Conservation (phyloP, 2,797 vertebrate genomes). For the Eospalax fontanierii region DNA sequence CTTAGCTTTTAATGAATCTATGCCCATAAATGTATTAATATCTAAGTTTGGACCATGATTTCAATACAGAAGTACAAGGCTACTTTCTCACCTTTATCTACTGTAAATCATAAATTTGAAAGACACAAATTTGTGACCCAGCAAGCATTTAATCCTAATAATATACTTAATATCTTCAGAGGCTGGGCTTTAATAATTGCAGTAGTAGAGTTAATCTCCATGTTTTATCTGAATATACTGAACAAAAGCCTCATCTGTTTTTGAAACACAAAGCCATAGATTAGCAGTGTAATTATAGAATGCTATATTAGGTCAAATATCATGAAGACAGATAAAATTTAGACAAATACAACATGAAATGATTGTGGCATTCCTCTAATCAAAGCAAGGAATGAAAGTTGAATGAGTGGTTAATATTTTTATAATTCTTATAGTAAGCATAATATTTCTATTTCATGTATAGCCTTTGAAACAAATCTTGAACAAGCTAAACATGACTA, state of each 20-base stretch:
- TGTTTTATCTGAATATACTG: conserved; percentile 49
- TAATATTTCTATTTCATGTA: not conserved
- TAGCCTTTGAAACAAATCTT: not conserved
- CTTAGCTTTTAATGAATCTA: conserved; percentile 19
- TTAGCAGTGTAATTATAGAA: not conserved
- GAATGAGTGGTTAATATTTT: not conserved
- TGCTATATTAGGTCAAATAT: not conserved
- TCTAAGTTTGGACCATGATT: not conserved
- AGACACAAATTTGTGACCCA: conserved; percentile 38
- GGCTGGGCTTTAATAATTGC: not conserved
- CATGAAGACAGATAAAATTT: not conserved
- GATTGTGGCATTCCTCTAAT: not conserved
- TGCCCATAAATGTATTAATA: not conserved
- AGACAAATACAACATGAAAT: not conserved
- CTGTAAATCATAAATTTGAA: conserved; percentile 24
- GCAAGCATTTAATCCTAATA: not conserved
- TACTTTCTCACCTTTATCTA: not conserved
- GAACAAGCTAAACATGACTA: not conserved
- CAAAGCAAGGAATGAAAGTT: not conserved
- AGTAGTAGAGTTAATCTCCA: not conserved
- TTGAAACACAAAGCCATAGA: conserved; percentile 11
- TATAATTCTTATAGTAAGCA: not conserved
- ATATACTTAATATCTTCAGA: not conserved
- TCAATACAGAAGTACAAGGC: not conserved
- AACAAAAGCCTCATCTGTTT: not conserved